Percentiles rank a stretch among this genome's conserved stretches.
Evolutionary conservation across 2,113 vertebrate genomes (phyloP).

Genomic region (Rhinogobius similis): DNA sequence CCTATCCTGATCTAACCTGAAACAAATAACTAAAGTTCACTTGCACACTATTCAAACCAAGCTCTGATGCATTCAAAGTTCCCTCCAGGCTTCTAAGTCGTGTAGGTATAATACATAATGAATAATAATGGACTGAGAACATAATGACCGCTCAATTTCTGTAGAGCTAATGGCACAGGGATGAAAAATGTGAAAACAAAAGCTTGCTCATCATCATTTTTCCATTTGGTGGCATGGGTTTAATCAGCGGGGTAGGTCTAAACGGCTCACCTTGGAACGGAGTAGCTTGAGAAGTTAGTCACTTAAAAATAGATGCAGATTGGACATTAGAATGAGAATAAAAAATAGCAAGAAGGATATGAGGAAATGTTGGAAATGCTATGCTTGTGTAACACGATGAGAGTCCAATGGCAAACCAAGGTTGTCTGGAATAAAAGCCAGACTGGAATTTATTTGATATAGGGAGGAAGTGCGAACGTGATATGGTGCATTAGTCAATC

Average conservation of each 20-base stretch:
- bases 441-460: conserved; percentile 50
- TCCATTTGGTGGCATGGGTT: not conserved
- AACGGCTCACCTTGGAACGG: conserved; percentile 8
- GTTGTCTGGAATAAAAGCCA: conserved; percentile 25
- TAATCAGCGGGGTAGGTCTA: conserved; percentile 1
- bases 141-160: conserved; percentile 2
- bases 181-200: not conserved
- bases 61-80: not conserved
- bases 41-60: not conserved
- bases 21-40: not conserved
- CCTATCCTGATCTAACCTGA: too few species aligned
- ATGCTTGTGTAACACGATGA: conserved; percentile 46
- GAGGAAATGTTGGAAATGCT: conserved; percentile 27
- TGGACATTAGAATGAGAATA: conserved; percentile 11
- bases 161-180: conserved; percentile 6
- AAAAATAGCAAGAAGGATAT: conserved; percentile 10
- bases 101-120: conserved; percentile 15
- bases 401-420: conserved; percentile 46
- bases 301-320: conserved; percentile 13
- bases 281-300: not conserved
- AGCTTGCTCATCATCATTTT: not conserved
- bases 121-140: conserved; percentile 9
- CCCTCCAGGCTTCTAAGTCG: too few species aligned
- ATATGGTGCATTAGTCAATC: conserved; percentile 30
- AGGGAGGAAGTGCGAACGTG: conserved; percentile 40